phyloP scores from a whole-genome alignment of 2,797 vertebrate species.

The Spinus olivaceus region DNA sequence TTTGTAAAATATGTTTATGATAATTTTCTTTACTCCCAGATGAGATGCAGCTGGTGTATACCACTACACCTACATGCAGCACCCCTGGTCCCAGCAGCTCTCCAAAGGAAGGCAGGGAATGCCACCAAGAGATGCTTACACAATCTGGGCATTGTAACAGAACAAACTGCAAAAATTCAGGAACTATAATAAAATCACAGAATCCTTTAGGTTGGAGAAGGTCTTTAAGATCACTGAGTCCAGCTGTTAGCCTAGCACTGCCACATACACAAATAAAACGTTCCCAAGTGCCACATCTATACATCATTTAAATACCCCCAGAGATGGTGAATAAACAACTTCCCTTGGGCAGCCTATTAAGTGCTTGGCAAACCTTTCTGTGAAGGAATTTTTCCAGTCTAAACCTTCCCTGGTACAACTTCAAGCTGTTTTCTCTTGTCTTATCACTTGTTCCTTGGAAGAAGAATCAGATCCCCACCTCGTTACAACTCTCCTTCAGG shows the following conservation, averaged over 20 bases:
- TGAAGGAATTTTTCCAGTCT: not conserved
- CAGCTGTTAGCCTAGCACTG: not conserved
- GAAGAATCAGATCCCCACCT: not conserved
- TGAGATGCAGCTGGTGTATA: not conserved
- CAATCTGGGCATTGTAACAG: not conserved
- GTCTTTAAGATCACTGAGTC: not conserved
- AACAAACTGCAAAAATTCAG: not conserved
- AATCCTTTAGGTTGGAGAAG: not conserved
- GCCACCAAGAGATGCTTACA: not conserved
- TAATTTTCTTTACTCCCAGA: not conserved
- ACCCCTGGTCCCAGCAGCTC: not conserved
- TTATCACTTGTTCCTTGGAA: not conserved
- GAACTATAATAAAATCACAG: not conserved
- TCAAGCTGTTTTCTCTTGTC: not conserved
- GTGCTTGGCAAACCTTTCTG: not conserved
- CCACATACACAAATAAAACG: not conserved
- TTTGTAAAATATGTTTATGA: not conserved
- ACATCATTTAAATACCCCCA: not conserved
- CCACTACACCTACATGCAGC: not conserved
- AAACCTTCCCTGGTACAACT: not conserved
- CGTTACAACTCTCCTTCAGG: not conserved
- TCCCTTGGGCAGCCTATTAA: not conserved
- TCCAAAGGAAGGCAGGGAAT: not conserved
- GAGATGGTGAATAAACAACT: not conserved
- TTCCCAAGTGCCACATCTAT: not conserved